phyloP scores from a whole-genome alignment of 2,888 invertebrate genomes.

The Labia minor region DNA sequence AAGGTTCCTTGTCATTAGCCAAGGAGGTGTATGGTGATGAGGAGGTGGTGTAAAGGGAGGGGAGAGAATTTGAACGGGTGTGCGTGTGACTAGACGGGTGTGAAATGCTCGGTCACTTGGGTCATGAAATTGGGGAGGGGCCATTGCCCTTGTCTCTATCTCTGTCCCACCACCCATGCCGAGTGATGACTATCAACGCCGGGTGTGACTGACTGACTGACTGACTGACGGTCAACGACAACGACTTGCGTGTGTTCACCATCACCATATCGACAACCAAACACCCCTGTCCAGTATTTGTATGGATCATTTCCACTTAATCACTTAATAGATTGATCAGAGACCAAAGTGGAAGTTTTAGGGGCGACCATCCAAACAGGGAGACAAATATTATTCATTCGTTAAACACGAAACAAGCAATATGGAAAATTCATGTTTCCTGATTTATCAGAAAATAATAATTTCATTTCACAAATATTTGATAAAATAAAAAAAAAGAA shows the following conservation, averaged over 20 bases:
- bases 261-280: background rate
- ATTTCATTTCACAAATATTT: too few species aligned
- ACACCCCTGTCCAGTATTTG: too few species aligned
- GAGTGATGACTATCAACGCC: background rate
- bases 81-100: background rate
- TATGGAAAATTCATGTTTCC: too few species aligned
- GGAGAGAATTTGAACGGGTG: background rate
- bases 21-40: background rate
- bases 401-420: too few species aligned
- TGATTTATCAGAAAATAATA: too few species aligned
- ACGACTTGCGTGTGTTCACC: background rate
- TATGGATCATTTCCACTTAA: too few species aligned
- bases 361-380: too few species aligned
- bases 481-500: too few species aligned
- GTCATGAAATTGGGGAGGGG: background rate
- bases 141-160: background rate
- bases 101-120: conserved; percentile 4
- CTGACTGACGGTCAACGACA: background rate
- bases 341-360: too few species aligned
- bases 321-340: too few species aligned
- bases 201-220: conserved; percentile 7
- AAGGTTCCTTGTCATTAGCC: conserved; percentile 13
- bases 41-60: background rate
- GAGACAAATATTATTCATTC: too few species aligned
- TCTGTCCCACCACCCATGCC: too few species aligned